These are phyloP conservation scores for Hypercompe scribonia DNA, from an alignment of 2,888 invertebrate species.

Conservation along the genomic window DNA sequence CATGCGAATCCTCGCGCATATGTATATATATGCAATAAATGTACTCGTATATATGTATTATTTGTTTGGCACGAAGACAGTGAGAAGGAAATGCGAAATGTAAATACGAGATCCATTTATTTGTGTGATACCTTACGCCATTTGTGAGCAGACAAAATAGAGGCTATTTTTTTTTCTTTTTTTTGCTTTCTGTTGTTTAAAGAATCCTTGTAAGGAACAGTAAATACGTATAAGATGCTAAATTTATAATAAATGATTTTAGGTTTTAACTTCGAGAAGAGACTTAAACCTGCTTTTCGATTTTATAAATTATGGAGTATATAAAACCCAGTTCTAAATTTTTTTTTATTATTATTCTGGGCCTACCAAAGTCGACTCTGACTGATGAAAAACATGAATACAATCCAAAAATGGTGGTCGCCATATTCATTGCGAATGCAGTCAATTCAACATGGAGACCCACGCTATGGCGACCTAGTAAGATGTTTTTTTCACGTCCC, in stretches of 20 bases:
- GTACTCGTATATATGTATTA: background rate
- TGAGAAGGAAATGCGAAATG: constrained; percentile 9
- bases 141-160: background rate
- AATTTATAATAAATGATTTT: background rate
- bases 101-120: constrained; percentile 5
- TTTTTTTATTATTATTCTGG: no score
- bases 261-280: background rate
- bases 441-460: no score
- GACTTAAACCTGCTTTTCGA: background rate
- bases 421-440: no score
- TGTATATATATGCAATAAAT: background rate
- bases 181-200: background rate
- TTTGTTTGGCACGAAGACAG: background rate
- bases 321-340: no score
- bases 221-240: background rate
- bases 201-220: background rate
- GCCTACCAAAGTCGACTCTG: no score
- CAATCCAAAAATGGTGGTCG: no score
- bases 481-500: no score
- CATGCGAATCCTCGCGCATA: background rate
- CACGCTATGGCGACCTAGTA: no score
- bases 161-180: background rate
- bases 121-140: constrained; percentile 5
- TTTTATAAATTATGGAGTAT: background rate
- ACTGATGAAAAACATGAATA: no score